phyloP scores from a whole-genome alignment of 1,140 invertebrate species.

The Aphidius gifuensis region DNA sequence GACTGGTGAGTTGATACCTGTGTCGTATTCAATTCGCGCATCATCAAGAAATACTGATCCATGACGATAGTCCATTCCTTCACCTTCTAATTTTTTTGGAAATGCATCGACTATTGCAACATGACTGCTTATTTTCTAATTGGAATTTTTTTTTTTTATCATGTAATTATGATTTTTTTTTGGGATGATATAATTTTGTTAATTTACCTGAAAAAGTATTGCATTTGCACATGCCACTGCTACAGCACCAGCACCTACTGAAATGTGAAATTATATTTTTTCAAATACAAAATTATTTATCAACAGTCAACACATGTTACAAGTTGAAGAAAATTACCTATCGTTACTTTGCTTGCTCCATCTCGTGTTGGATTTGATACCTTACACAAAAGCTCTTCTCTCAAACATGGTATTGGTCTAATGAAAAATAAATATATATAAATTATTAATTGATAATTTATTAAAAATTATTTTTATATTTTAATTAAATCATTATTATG shows the following conservation, averaged over 20 bases:
- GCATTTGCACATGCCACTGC: slow-evolving; percentile 61
- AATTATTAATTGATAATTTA: slow-evolving; percentile 9
- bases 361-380: slow-evolving; percentile 37
- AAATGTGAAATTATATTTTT: too few species aligned
- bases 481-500: not conserved
- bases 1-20: slow-evolving; percentile 42
- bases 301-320: too few species aligned
- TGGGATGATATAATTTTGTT: not conserved
- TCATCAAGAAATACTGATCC: slow-evolving; percentile 57
- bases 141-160: slow-evolving; percentile 1
- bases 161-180: not conserved
- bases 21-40: slow-evolving; percentile 54
- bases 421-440: slow-evolving; percentile 2
- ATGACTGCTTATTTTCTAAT: slow-evolving; percentile 56
- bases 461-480: not conserved
- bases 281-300: too few species aligned
- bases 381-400: slow-evolving; percentile 42
- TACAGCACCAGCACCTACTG: slow-evolving; percentile 62
- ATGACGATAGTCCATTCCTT: slow-evolving; percentile 59
- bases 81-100: slow-evolving; percentile 61
- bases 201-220: slow-evolving; percentile 59
- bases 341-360: slow-evolving; percentile 55
- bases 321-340: slow-evolving; percentile 28
- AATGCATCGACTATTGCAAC: slow-evolving; percentile 61
- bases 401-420: slow-evolving; percentile 31